Conservation (phyloP, 2,113 vertebrate species). For the Neotragus moschatus region DNA sequence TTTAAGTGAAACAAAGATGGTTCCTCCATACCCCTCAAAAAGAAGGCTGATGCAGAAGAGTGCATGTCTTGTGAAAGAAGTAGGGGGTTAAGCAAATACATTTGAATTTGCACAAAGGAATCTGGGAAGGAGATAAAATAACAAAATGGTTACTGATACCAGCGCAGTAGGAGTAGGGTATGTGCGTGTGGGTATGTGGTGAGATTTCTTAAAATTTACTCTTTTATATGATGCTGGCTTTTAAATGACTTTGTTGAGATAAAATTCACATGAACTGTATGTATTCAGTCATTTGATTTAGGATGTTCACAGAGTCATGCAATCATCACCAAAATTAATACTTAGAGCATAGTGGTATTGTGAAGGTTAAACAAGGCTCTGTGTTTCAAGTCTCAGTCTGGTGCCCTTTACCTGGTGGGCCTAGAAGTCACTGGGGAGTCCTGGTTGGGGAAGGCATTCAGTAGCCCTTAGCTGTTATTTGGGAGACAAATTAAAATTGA, state of each 20-base stretch:
- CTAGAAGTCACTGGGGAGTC: not conserved
- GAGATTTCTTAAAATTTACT: not conserved
- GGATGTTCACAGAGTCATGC: not conserved
- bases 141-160: not conserved
- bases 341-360: not conserved
- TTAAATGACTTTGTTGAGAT: slow-evolving; percentile 1
- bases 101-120: not conserved
- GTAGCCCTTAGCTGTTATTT: not conserved
- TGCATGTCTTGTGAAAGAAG: slow-evolving; percentile 2
- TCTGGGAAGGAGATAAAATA: not conserved
- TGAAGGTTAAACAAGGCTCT: not conserved
- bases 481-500: not conserved
- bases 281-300: not conserved
- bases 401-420: not conserved
- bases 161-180: not conserved
- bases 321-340: not conserved
- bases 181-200: not conserved
- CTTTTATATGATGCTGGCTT: not conserved
- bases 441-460: not conserved
- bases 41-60: not conserved
- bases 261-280: not conserved
- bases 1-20: not conserved
- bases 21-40: not conserved
- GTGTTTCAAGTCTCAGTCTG: not conserved
- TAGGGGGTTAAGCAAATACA: not conserved